Evolutionary conservation across 2,797 vertebrate species (phyloP), one percentile per base, ranked within the genome.

Genomic region (Cuculus canorus): DNA sequence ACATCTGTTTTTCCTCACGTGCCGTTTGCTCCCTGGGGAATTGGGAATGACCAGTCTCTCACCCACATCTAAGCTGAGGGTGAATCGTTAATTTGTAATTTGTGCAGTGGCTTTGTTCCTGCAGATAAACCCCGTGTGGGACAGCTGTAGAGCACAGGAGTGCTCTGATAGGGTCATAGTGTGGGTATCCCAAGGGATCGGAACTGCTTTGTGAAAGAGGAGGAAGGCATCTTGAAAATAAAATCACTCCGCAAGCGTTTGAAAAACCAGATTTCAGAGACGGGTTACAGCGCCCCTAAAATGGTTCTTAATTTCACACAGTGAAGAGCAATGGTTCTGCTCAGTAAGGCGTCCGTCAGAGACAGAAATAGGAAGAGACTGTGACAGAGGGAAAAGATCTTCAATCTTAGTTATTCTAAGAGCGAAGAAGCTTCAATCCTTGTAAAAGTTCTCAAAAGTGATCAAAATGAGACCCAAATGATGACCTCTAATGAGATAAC

Each of bases 401-500:
- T 53, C 32, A 13, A 28, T 50, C 91, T 75, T 39, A 32, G 2
- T 84, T 82, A 65, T 76, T 59, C 45, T n/a, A 33, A 85, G 37
- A 71, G 28, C 10, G 8, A 64, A 60, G 37, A 70, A 47, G 15
- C 18, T 63, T 93, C 17, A 39, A 0, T 59, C 32, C 18, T 64
- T 59, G 16, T 52, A 24, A 28, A 6, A n/a, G 17, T 60, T 82
- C 68, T 77, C 87, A 27, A 39, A 77, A 91, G 28, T 50, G 64
- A 64, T n/a, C 54, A 65, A 66, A 80, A n/a, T 4, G 8, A 77
- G n/a, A 50, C 13, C 21, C 27, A 30, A 41, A 41, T 41, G 3
- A 35, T 63, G 18, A 17, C 24, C 23, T 33, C 0, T 35, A 64
- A 28, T 0, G 2, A 53, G 45, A 6, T 61, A 22, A 52, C 32